phyloP scores from a whole-genome alignment of 2,113 vertebrate species.

The Bubalus kerabau region DNA sequence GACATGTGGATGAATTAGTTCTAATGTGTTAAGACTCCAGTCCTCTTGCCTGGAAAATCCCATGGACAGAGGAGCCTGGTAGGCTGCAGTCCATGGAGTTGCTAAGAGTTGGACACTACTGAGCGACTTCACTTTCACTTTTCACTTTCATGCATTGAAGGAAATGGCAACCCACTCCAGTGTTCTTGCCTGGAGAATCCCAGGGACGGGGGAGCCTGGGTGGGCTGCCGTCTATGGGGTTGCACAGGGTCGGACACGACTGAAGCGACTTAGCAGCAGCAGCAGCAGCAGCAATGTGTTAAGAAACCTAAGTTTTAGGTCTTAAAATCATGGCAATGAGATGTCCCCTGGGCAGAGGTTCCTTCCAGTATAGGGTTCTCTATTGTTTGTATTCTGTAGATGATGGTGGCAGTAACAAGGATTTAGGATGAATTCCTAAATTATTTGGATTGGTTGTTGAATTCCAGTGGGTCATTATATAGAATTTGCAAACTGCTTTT shows the following conservation, averaged over 20 bases:
- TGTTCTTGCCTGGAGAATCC: too few relatives aligned
- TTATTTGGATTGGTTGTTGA: constrained; percentile 11
- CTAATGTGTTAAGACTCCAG: neutral
- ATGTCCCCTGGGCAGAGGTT: neutral
- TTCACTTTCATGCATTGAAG: too few relatives aligned
- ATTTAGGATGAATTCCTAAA: neutral
- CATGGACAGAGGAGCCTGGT: too few relatives aligned
- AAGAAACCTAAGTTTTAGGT: neutral
- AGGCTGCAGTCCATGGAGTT: too few relatives aligned
- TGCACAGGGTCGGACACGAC: rapidly evolving
- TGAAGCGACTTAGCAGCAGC: too few relatives aligned
- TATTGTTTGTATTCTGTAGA: neutral
- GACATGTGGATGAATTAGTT: neutral
- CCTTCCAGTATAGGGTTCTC: neutral
- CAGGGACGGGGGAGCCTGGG: too few relatives aligned
- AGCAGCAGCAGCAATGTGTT: neutral
- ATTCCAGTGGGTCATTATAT: neutral
- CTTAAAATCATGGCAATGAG: neutral
- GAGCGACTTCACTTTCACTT: too few relatives aligned
- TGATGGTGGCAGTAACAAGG: neutral
- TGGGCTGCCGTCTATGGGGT: too few relatives aligned
- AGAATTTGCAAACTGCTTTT: neutral
- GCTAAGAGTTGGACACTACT: too few relatives aligned
- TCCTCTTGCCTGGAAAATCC: too few relatives aligned
- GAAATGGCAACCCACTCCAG: too few relatives aligned